Percentiles rank a stretch among this genome's conserved stretches.
phyloP scores from a whole-genome alignment of 2,113 vertebrate genomes.

The Lampris megalopsis region DNA sequence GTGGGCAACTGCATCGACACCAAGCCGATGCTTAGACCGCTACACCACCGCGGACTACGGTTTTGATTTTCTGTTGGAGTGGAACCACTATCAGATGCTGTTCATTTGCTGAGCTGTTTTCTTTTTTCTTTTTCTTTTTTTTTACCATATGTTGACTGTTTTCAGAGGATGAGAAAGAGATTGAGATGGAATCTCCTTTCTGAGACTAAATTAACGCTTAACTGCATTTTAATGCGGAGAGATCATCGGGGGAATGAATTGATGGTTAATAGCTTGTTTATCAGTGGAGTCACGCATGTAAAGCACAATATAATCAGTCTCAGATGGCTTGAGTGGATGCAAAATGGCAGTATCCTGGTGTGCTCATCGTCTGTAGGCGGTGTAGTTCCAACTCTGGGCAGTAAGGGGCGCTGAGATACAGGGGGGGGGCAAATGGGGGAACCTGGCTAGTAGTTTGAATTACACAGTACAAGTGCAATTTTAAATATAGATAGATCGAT shows the following conservation, averaged over 20 bases:
- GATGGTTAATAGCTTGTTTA: conserved; percentile 44
- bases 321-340: conserved; percentile 4
- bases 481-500: background rate
- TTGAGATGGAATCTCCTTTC: conserved; percentile 13
- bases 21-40: too few relatives aligned
- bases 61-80: conserved; percentile 40
- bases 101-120: conserved; percentile 41
- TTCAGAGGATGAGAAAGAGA: conserved; percentile 40
- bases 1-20: too few relatives aligned
- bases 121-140: background rate
- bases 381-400: conserved; percentile 69
- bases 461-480: background rate
- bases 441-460: too few relatives aligned
- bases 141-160: conserved; percentile 48
- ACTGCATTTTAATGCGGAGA: conserved; percentile 56
- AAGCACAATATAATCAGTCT: conserved; percentile 31
- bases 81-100: conserved; percentile 42
- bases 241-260: conserved; percentile 49
- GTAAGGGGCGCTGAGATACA: conserved; percentile 76
- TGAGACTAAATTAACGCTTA: conserved; percentile 48
- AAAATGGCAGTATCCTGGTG: background rate
- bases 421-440: conserved; percentile 43
- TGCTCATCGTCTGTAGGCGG: background rate
- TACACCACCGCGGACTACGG: too few relatives aligned
- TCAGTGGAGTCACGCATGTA: conserved; percentile 39